phyloP scores from a whole-genome alignment of 1,140 invertebrate genomes.

The Drosophila teissieri region DNA sequence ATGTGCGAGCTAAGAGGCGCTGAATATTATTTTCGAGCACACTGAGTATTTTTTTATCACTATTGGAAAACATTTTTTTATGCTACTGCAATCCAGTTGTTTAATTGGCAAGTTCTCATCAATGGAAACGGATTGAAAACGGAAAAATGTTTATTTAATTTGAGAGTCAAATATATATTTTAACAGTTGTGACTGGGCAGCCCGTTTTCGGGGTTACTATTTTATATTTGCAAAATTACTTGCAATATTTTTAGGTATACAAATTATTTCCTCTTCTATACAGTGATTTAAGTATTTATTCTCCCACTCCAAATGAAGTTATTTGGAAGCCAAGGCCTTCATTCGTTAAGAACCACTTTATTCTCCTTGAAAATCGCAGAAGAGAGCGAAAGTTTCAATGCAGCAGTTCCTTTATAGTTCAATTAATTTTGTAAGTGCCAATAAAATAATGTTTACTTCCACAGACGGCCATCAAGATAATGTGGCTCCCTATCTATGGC shows the following conservation, averaged over 20 bases:
- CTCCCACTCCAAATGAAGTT: constrained; percentile 1
- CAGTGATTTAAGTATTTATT: no score
- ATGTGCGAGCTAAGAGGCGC: background rate
- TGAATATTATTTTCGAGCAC: constrained; percentile 18
- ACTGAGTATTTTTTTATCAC: background rate
- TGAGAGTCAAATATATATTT: background rate
- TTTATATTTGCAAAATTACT: no score
- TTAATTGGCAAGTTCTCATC: constrained; percentile 18
- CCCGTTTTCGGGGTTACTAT: no score
- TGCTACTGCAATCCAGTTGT: background rate
- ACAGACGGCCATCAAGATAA: constrained; percentile 47
- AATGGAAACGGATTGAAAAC: background rate
- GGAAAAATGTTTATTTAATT: background rate
- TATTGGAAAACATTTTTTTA: background rate
- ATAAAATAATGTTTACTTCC: constrained; percentile 45
- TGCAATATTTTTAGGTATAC: no score
- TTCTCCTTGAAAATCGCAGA: background rate
- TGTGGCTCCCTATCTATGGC: constrained; percentile 40
- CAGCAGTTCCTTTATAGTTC: constrained; percentile 47
- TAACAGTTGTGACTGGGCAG: background rate
- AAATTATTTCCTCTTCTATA: no score
- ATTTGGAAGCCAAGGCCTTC: background rate
- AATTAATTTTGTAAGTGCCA: constrained; percentile 49
- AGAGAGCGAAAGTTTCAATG: background rate
- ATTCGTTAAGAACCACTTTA: constrained; percentile 11